Conservation (phyloP, 2,113 vertebrate species). For the Urocitellus parryii region DNA sequence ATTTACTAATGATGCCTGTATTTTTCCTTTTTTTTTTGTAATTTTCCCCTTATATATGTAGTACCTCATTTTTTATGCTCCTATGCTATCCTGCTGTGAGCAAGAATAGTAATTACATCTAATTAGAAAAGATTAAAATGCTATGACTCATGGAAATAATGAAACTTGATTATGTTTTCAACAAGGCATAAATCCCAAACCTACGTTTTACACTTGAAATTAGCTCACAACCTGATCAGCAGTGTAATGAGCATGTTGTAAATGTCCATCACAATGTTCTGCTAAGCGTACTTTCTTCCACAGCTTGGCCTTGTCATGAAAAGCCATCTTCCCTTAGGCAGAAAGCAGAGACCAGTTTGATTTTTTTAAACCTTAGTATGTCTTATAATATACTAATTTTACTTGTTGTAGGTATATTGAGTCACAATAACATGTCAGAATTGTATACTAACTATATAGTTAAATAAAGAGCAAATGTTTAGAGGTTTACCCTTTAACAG, state of each 20-base stretch:
- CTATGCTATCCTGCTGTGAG: conserved; percentile 51
- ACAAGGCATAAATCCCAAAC: conserved; percentile 71
- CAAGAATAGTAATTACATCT: conserved; percentile 78
- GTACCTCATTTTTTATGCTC: conserved; percentile 43
- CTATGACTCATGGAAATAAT: conserved; percentile 79
- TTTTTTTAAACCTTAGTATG: conserved; percentile 66
- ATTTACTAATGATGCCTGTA: neutral
- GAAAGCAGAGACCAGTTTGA: conserved; percentile 17
- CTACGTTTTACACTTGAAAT: conserved; percentile 68
- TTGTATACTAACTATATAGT: conserved; percentile 9
- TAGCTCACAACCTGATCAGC: conserved; percentile 60
- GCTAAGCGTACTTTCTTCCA: neutral
- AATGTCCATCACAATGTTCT: conserved; percentile 46
- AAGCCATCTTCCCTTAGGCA: neutral
- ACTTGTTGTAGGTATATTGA: conserved; percentile 54
- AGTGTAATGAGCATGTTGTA: neutral
- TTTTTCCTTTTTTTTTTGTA: conserved; percentile 59
- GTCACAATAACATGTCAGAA: conserved; percentile 42
- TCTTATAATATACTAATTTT: conserved; percentile 61
- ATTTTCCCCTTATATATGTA: neutral
- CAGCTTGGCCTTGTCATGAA: neutral
- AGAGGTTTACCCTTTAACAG: conserved; percentile 58
- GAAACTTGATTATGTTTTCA: conserved; percentile 81
- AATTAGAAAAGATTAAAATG: conserved; percentile 85
- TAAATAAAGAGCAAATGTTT: conserved; percentile 57